Evolutionary conservation across 2,888 invertebrate species (phyloP), one percentile per base, ranked within the genome.

Genomic region (Noctua janthina): DNA sequence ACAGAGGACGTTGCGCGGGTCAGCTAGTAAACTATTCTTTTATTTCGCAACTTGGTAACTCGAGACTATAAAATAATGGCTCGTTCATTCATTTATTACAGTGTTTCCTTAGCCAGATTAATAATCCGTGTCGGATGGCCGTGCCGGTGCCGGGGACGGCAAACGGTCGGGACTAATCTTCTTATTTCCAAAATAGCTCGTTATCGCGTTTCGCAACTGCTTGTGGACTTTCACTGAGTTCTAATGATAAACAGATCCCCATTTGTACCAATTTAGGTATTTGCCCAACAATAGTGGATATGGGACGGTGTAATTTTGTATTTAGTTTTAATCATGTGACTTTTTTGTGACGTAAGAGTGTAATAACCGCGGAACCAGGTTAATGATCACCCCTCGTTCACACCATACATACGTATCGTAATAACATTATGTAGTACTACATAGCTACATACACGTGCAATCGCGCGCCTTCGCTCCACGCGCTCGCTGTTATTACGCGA

Each of bases 51-150:
- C 46, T 74, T n/a, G 35, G 59, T 74, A 77, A 71, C 56, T 76
- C 54, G 54, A 76, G 51, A 62, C 70, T 74, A 67, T 74, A 72
- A 78, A 83, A 79, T 84, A 80, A 87, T 81, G 82, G 80, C 43
- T 64, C 54, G 43, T 82, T 54, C 56, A 76, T 35, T 76, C 56
- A 56, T 68, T 79, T 29, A 68, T 39, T 23, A 62, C 68, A 75
- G 23, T 76, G 70, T 87, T 89, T 84, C 83, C 76, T 84, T 81
- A 74, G 70, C 84, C 29, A 85, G 86, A 90, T 89, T 91, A 91
- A 89, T 88, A 87, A 87, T 76, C 89, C 82, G 82, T 88, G 84
- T 88, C 89, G 84, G 86, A 85, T 85, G 80, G 81, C 68, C 83
- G 74, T 80, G 67, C 74, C 66, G 69, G 43, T 80, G 67, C 74